These are phyloP conservation scores for Laterallus jamaicensis DNA, from an alignment of 2,113 vertebrate species.

Conservation along the genomic window DNA sequence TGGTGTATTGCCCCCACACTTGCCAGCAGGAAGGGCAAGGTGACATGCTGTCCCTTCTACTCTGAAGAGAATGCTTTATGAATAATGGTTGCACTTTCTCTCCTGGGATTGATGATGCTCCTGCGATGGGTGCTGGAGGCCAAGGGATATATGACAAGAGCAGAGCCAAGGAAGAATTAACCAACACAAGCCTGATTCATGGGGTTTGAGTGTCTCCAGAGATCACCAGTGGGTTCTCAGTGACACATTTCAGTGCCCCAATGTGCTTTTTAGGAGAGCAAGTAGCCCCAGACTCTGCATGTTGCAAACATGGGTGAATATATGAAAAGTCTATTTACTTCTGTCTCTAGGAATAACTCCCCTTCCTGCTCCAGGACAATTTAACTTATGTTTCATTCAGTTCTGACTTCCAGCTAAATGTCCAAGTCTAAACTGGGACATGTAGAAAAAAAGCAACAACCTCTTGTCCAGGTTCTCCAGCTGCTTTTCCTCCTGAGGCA, in stretches of 20 bases:
- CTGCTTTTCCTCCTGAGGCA: neutral
- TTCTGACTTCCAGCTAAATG: neutral
- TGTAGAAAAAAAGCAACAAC: neutral
- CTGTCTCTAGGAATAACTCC: neutral
- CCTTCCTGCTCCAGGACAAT: neutral
- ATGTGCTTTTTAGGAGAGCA: rapidly evolving
- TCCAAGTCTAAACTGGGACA: neutral
- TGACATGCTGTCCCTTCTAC: neutral
- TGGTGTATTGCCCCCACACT: neutral
- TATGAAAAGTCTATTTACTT: neutral
- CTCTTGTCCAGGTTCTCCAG: neutral
- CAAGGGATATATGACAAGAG: neutral
- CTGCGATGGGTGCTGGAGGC: neutral
- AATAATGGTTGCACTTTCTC: neutral
- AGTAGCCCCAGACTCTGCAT: neutral
- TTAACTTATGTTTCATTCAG: neutral
- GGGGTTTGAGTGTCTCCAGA: neutral
- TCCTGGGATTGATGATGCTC: neutral
- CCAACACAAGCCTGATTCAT: neutral
- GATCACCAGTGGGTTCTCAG: neutral
- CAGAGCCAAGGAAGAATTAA: neutral
- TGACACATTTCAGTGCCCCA: no score
- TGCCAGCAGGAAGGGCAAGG: neutral
- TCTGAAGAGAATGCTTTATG: neutral
- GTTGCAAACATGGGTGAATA: neutral